A percentile compares a stretch with the other conserved stretches of the same genome.
Evolutionary conservation across 2,113 vertebrate species (phyloP).

Genomic region (Hippocampus comes): DNA sequence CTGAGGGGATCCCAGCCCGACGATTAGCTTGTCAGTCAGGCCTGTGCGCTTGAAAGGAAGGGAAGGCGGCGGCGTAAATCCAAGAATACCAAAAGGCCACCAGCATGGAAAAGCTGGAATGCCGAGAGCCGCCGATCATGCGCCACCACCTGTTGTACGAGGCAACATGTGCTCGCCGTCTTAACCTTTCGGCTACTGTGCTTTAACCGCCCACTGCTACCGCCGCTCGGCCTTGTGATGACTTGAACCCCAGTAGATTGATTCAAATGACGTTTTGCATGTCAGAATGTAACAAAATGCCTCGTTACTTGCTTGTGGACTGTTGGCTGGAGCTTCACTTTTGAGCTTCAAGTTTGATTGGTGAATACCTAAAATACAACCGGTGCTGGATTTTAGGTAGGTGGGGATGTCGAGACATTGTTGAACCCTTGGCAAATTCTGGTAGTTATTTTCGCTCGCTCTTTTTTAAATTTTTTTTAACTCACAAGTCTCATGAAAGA

Average conservation of each 20-base stretch:
- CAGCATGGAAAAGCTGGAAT: constrained; percentile 88
- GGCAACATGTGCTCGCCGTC: constrained; percentile 91
- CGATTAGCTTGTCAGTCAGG: constrained; percentile 99
- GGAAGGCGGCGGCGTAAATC: constrained; percentile 86
- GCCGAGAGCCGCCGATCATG: constrained; percentile 77
- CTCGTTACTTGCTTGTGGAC: neutral
- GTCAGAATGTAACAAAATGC: neutral
- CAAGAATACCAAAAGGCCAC: constrained; percentile 87
- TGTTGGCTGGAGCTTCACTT: neutral
- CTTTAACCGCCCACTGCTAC: constrained; percentile 73
- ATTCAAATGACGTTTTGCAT: constrained; percentile 42
- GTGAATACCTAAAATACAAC: neutral
- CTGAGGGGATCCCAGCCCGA: constrained; percentile 85
- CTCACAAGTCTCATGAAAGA: neutral
- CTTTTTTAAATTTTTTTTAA: neutral
- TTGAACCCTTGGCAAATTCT: neutral
- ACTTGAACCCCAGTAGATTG: constrained; percentile 36
- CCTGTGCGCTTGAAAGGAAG: constrained; percentile 78
- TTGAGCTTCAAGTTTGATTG: neutral
- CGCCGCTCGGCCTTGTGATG: constrained; percentile 43
- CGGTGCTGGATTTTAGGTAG: neutral
- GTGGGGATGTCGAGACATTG: neutral
- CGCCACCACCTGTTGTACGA: constrained; percentile 90
- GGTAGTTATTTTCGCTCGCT: neutral
- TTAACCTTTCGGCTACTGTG: constrained; percentile 91